These are phyloP conservation scores for Mycalesis mineus DNA, from an alignment of 2,888 invertebrate genomes.

Conservation along the genomic window DNA sequence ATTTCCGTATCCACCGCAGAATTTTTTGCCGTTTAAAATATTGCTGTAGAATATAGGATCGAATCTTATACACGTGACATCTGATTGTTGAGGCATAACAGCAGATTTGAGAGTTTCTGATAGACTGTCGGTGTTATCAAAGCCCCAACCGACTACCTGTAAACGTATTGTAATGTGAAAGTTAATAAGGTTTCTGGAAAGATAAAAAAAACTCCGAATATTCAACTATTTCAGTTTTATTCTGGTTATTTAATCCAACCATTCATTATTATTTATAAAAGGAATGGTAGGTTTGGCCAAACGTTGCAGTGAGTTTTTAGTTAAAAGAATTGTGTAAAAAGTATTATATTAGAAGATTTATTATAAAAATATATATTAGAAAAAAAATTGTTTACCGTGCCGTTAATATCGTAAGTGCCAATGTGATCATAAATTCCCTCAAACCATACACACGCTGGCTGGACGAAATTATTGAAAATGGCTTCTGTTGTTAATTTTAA, in stretches of 20 bases:
- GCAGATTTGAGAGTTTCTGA: background rate
- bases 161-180: background rate
- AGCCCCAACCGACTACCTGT: background rate
- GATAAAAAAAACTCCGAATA: too few species aligned
- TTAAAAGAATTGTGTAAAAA: too few species aligned
- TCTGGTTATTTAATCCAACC: too few species aligned
- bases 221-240: too few species aligned
- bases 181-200: too few species aligned
- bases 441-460: constrained; percentile 39
- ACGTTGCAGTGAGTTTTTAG: too few species aligned
- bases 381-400: too few species aligned
- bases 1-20: constrained; percentile 6
- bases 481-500: constrained; percentile 33
- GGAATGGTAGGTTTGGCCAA: too few species aligned
- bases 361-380: too few species aligned
- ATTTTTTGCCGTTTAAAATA: background rate
- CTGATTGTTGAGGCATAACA: background rate
- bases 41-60: background rate
- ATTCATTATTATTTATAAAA: too few species aligned
- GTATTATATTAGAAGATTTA: too few species aligned
- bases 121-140: background rate
- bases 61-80: background rate
- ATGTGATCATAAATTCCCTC: constrained; percentile 13
- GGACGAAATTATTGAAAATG: constrained; percentile 33
- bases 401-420: constrained; percentile 9